Evolutionary conservation across 2,888 invertebrate species (phyloP), one percentile per base, ranked within the genome.

Genomic region (Melieria omissa): DNA sequence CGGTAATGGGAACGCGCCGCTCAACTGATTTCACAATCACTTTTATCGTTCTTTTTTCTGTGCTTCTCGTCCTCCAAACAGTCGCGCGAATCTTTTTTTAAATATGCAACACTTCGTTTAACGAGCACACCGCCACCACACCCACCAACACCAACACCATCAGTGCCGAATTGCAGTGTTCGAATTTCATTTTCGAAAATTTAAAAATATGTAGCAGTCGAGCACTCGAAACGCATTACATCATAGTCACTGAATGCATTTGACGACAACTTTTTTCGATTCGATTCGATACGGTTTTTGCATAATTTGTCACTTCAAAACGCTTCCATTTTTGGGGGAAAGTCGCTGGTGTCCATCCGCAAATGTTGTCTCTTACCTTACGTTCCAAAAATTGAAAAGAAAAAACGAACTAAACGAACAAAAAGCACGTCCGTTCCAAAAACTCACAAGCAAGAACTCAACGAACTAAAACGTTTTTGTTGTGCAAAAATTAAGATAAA

Each of bases 171-270:
- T 67, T 67, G 49, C 42, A 42, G 47, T 54, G 52, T 49, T 49
- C 10, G 60, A 52, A 44, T n/a, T 60, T 69, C 63, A 45, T 62
- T 69, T 63, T 69, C 69, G 69, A 69, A 69, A 52, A 69, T 63
- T 62, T 69, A 69, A 69, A 69, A 69, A 69, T 69, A 69, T 54
- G 54, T n/a, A 5, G 52, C 5, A 5, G 12, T 52, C 12, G 14
- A 52, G 52, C 14, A 52, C 29, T 29, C 29, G 29, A 52, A 52
- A 52, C 4, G 12, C n/a, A 52, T 52, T 52, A 52, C 52, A 52
- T 52, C 52, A 52, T 52, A 52, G 52, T 52, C 52, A 52, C 52
- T 52, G 12, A 9, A 52, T 12, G 12, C 5, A 52, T 52, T 52
- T 6, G 8, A 10, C 9, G 8, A 10, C 12, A 8, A 10, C 5